A percentile compares a stretch with the other conserved stretches of the same genome.
Conservation (phyloP, 2,888 invertebrate species). For the Pristionchus maxplancki region DNA sequence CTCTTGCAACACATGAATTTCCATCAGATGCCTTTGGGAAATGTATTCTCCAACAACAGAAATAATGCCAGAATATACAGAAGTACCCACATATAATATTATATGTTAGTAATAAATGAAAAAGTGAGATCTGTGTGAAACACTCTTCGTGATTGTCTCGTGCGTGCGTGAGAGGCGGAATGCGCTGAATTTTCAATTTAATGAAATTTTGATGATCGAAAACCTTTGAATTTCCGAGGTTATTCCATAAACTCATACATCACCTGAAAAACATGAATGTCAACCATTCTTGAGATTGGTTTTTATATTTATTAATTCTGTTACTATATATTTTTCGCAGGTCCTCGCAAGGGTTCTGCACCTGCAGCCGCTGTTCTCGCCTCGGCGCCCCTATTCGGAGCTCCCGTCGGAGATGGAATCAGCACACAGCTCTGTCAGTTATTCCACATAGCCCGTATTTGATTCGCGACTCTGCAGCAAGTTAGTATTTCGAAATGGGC, state of each 20-base stretch:
- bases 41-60: background rate
- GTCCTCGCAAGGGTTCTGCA: constrained; percentile 39
- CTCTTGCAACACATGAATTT: background rate
- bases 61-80: background rate
- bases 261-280: no score
- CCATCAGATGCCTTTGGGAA: no score
- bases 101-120: background rate
- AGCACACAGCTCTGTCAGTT: constrained; percentile 71
- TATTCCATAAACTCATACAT: no score
- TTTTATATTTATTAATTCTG: no score
- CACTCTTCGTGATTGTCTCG: constrained; percentile 1
- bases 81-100: no score
- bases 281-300: no score
- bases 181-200: constrained; percentile 14
- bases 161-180: constrained; percentile 8
- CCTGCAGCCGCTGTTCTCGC: constrained; percentile 64
- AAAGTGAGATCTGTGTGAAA: background rate
- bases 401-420: constrained; percentile 70
- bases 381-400: constrained; percentile 69
- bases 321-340: background rate
- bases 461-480: background rate
- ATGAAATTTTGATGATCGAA: background rate
- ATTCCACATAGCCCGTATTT: no score
- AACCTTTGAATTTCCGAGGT: background rate
- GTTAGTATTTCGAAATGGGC: background rate